Conservation (phyloP, 2,888 invertebrate species). For the Tinea pellionella region DNA sequence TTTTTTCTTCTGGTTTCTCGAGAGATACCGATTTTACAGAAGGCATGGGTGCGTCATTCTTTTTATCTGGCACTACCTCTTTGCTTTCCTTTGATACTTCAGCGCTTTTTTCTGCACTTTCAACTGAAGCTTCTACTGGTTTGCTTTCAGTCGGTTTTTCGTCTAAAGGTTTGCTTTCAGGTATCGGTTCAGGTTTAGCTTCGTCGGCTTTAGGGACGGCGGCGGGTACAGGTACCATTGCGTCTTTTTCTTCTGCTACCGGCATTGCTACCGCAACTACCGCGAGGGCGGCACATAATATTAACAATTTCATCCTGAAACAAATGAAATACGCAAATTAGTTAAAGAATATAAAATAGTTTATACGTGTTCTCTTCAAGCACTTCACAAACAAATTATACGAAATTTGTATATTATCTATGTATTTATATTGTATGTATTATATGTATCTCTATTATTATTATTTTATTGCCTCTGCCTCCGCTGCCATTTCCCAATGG, state of each 20-base stretch:
- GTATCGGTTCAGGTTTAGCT: conserved; percentile 15
- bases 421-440: too few relatives aligned
- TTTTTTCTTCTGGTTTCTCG: conserved; percentile 26
- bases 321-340: conserved; percentile 19
- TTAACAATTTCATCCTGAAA: conserved; percentile 75
- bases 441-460: too few relatives aligned
- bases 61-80: conserved; percentile 28
- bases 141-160: conserved; percentile 28
- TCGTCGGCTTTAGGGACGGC: conserved; percentile 31
- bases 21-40: conserved; percentile 23
- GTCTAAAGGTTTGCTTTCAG: conserved; percentile 19
- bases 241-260: conserved; percentile 60
- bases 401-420: too few relatives aligned
- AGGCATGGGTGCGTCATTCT: conserved; percentile 25
- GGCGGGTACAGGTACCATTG: conserved; percentile 33
- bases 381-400: too few relatives aligned
- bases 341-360: conserved; percentile 27
- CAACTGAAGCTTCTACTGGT: conserved; percentile 19
- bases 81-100: conserved; percentile 23
- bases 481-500: too few relatives aligned
- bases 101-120: conserved; percentile 14
- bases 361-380: not conserved
- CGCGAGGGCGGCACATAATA: conserved; percentile 70
- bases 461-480: too few relatives aligned
- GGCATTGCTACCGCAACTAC: conserved; percentile 71